These are phyloP conservation scores for Mobula birostris DNA, from an alignment of 2,113 vertebrate genomes.

Conservation along the genomic window DNA sequence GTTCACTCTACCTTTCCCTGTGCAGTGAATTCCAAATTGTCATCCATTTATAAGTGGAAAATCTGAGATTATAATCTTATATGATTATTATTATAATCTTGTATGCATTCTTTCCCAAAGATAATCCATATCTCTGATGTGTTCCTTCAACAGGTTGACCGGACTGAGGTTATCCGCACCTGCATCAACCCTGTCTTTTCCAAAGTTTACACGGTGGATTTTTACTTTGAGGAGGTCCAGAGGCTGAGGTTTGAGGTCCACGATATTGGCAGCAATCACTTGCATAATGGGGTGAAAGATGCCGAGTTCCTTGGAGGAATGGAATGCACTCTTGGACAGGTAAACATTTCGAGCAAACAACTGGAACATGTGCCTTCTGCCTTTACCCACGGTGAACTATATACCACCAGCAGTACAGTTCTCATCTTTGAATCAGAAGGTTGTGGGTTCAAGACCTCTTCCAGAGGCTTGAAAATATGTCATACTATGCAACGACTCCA, in stretches of 20 bases:
- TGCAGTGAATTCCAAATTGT: background rate
- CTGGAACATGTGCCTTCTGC: no score
- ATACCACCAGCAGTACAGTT: no score
- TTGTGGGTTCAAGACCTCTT: no score
- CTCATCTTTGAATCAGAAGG: background rate
- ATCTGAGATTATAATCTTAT: background rate
- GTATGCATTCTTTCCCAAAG: background rate
- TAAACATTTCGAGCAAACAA: slow-evolving; percentile 46
- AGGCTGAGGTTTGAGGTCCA: slow-evolving; percentile 83
- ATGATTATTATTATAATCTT: background rate
- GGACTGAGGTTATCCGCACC: slow-evolving; percentile 89
- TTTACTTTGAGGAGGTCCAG: slow-evolving; percentile 95
- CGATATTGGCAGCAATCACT: slow-evolving; percentile 80
- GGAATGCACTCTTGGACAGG: slow-evolving; percentile 92
- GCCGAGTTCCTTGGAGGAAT: slow-evolving; percentile 83
- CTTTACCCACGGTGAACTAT: background rate
- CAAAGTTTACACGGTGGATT: slow-evolving; percentile 90
- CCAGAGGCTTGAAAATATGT: background rate
- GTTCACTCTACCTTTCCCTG: background rate
- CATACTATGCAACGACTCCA: no score
- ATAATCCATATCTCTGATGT: background rate
- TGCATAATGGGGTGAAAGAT: slow-evolving; percentile 72
- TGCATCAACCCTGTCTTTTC: slow-evolving; percentile 86
- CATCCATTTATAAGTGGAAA: background rate
- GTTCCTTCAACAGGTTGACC: slow-evolving; percentile 72